Evolutionary conservation across 53 echinoderm and acorn worm species (phyloP).

Genomic region (Echinarachnius parma): DNA sequence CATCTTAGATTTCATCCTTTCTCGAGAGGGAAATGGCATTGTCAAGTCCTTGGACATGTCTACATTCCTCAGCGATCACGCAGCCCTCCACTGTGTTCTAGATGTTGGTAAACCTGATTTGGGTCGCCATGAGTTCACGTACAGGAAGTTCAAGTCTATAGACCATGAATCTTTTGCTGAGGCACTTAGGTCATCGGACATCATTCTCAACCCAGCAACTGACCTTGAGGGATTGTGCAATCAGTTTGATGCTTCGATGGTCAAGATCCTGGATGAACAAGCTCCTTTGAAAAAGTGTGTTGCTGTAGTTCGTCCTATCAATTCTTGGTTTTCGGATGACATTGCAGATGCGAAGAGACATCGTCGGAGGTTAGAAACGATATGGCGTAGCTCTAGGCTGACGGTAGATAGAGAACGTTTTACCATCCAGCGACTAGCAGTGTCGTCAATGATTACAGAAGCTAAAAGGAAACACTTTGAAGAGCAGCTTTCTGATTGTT

Average conservation of each 20-base stretch:
- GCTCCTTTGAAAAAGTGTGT: not conserved
- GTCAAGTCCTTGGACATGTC: conserved; percentile 1
- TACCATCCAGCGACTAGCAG: not conserved
- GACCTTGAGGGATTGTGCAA: not conserved
- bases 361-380: conserved; percentile 24
- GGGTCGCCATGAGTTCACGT: not conserved
- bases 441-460: not conserved
- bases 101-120: not conserved
- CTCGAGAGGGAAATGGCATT: not conserved
- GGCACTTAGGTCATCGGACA: not conserved
- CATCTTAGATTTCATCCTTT: conserved; percentile 11
- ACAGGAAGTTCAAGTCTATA: not conserved
- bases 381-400: not conserved
- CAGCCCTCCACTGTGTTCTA: conserved; percentile 17
- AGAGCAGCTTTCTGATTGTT: too few relatives aligned
- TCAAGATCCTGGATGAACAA: conserved; percentile 7
- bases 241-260: too few relatives aligned
- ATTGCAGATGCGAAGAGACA: too few relatives aligned
- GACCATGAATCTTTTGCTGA: not conserved
- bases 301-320: not conserved
- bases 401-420: conserved; percentile 6
- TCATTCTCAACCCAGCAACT: not conserved
- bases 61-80: conserved; percentile 20
- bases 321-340: conserved; percentile 9
- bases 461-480: not conserved